These are phyloP conservation scores for Callospermophilus lateralis DNA, from an alignment of 2,113 vertebrate genomes.

Conservation along the genomic window DNA sequence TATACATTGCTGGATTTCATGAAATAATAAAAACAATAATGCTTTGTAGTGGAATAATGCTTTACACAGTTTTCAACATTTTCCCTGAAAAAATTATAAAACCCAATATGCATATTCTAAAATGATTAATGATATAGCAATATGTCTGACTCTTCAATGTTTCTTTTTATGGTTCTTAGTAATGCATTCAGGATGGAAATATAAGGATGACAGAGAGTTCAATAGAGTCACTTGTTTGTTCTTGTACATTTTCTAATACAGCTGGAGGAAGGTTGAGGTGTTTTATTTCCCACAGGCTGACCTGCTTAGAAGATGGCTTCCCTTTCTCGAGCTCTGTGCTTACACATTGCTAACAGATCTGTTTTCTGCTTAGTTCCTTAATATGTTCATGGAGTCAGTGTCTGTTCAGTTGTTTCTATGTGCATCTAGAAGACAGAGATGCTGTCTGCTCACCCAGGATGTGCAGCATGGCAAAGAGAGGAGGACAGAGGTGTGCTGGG, in stretches of 20 bases:
- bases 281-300: conserved; percentile 51
- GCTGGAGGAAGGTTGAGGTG: neutral
- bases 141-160: neutral
- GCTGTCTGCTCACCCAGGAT: neutral
- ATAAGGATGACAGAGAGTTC: neutral
- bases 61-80: conserved; percentile 20
- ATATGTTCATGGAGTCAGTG: neutral
- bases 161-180: conserved; percentile 32
- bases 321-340: neutral
- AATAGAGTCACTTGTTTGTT: neutral
- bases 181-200: conserved; percentile 46
- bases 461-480: neutral
- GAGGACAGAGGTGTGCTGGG: neutral
- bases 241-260: conserved; percentile 59
- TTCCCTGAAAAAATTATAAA: conserved; percentile 41
- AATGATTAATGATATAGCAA: neutral
- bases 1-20: conserved; percentile 71
- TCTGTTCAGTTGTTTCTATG: neutral
- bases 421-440: neutral
- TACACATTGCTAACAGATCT: neutral
- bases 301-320: conserved; percentile 5
- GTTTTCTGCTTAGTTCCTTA: conserved; percentile 15
- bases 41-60: neutral
- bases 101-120: conserved; percentile 11
- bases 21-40: conserved; percentile 74